These are phyloP conservation scores for Physella acuta DNA, from an alignment of 1,140 invertebrate genomes.

Conservation along the genomic window DNA sequence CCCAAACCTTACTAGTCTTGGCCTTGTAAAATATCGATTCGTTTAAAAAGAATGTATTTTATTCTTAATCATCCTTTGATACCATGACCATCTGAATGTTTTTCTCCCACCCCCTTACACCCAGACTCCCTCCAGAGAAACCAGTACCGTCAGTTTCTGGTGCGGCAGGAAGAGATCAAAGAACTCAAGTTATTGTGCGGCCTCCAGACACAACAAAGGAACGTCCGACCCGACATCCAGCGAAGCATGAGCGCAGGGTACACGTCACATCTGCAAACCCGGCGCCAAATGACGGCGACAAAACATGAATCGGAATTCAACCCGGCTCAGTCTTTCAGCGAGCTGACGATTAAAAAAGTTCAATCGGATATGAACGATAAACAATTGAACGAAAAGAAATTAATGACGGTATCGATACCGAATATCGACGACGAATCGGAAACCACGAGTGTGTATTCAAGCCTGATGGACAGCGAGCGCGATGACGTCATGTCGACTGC, in stretches of 20 bases:
- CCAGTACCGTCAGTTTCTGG: background rate
- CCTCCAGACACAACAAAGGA: no score
- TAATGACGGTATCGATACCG: background rate
- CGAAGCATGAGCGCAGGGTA: background rate
- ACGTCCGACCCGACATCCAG: no score
- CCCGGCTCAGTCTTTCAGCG: background rate
- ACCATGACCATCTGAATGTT: background rate
- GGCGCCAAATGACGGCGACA: background rate
- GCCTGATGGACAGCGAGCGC: background rate
- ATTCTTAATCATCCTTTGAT: background rate
- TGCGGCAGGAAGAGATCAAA: background rate
- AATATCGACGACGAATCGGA: background rate
- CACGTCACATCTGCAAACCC: background rate
- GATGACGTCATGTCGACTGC: background rate
- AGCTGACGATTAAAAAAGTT: background rate
- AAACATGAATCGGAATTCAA: background rate
- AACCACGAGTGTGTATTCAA: background rate
- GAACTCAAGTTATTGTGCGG: background rate
- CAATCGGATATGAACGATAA: background rate
- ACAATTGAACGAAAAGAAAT: background rate
- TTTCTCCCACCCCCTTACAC: background rate
- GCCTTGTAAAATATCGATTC: background rate
- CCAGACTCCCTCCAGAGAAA: background rate
- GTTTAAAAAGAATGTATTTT: background rate
- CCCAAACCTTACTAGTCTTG: background rate